Percentiles rank a stretch among this genome's conserved stretches.
phyloP scores from a whole-genome alignment of 2,888 invertebrate species.

The Bursaphelenchus okinawaensis region DNA sequence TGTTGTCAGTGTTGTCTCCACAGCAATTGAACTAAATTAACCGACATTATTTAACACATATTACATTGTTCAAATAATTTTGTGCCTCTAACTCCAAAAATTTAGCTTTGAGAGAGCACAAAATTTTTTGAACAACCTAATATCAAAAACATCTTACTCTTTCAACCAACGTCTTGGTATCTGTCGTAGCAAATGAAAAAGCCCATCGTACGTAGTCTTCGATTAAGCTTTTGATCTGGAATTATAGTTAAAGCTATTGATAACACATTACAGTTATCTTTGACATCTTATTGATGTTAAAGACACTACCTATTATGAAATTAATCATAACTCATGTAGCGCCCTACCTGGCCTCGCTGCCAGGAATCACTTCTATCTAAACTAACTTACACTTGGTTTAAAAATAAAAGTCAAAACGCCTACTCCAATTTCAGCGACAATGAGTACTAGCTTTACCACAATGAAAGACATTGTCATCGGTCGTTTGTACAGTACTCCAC shows the following conservation, averaged over 20 bases:
- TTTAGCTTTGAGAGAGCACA: no score
- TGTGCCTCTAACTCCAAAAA: no score
- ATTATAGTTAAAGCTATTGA: background rate
- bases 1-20: conserved; percentile 31
- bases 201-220: background rate
- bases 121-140: no score
- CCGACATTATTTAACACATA: background rate
- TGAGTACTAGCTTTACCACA: conserved; percentile 30
- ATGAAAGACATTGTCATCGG: conserved; percentile 26
- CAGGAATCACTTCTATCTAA: no score
- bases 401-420: conserved; percentile 41
- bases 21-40: conserved; percentile 45
- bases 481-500: conserved; percentile 15
- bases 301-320: no score
- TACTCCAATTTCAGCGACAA: conserved; percentile 44
- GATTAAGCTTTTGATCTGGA: background rate
- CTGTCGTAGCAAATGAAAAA: background rate
- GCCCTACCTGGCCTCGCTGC: no score
- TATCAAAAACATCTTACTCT: no score
- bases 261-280: no score
- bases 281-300: no score
- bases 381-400: conserved; percentile 26
- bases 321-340: no score
- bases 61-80: no score
- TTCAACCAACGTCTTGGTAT: background rate